Evolutionary conservation across 2,888 invertebrate genomes (phyloP).

Genomic region (Lepetodrilus schrolli): DNA sequence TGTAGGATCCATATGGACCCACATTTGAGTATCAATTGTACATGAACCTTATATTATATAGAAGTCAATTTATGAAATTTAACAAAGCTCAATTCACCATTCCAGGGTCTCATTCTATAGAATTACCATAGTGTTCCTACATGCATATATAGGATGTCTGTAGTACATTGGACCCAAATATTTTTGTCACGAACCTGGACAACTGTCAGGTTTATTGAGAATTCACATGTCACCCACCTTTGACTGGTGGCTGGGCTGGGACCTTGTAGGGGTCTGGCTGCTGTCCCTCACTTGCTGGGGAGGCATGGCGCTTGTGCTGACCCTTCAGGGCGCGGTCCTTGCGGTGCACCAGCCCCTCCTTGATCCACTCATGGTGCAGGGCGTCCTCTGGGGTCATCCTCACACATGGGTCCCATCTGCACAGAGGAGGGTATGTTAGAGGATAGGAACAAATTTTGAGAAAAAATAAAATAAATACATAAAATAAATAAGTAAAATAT

Average conservation of each 20-base stretch:
- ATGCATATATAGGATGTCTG: no score
- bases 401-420: constrained; percentile 92
- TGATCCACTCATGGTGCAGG: constrained; percentile 89
- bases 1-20: no score
- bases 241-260: constrained; percentile 64
- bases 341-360: constrained; percentile 66
- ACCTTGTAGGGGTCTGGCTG: constrained; percentile 64
- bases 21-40: no score
- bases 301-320: constrained; percentile 45
- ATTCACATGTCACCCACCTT: no score
- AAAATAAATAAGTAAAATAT: not conserved
- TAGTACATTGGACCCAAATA: no score
- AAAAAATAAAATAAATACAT: not conserved
- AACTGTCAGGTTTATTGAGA: no score
- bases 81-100: no score
- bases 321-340: constrained; percentile 46
- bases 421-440: constrained; percentile 39
- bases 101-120: no score
- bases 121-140: no score
- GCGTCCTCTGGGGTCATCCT: constrained; percentile 94
- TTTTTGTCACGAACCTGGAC: no score
- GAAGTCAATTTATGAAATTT: no score
- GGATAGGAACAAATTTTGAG: not conserved
- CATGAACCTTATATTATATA: no score
- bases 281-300: constrained; percentile 35